Conservation (phyloP, 2,888 invertebrate genomes). For the Caenorhabditis sulstoni region DNA sequence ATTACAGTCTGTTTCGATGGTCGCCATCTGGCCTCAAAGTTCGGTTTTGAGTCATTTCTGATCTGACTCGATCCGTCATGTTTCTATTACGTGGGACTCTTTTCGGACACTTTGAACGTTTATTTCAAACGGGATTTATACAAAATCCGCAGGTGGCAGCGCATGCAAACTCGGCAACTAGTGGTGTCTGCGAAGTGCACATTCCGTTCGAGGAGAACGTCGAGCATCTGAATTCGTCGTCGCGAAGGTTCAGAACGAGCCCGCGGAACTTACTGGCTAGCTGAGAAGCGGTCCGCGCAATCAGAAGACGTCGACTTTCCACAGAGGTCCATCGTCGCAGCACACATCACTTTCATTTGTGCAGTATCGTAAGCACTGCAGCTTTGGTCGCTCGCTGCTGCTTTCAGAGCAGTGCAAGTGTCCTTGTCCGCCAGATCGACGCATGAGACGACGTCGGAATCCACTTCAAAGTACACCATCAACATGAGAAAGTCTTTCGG, state of each 20-base stretch:
- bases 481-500: not conserved
- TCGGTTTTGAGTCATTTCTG: not conserved
- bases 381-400: constrained; percentile 18
- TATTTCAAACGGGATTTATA: constrained; percentile 43
- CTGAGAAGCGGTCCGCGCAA: constrained; percentile 48
- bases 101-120: not conserved
- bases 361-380: constrained; percentile 30
- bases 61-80: constrained; percentile 1
- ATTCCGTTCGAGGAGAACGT: constrained; percentile 31
- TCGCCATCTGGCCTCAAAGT: not conserved
- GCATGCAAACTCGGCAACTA: constrained; percentile 59
- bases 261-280: constrained; percentile 24
- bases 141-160: constrained; percentile 62
- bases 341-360: constrained; percentile 55
- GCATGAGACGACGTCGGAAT: constrained; percentile 9
- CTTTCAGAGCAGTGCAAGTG: constrained; percentile 35
- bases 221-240: constrained; percentile 35
- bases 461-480: constrained; percentile 27
- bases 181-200: constrained; percentile 42
- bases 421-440: constrained; percentile 20
- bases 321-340: constrained; percentile 54
- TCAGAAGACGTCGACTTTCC: constrained; percentile 39
- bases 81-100: not conserved
- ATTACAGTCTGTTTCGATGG: constrained; percentile 7
- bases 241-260: not conserved